These are phyloP conservation scores for Achroia grisella DNA, from an alignment of 1,140 invertebrate genomes.

Conservation along the genomic window DNA sequence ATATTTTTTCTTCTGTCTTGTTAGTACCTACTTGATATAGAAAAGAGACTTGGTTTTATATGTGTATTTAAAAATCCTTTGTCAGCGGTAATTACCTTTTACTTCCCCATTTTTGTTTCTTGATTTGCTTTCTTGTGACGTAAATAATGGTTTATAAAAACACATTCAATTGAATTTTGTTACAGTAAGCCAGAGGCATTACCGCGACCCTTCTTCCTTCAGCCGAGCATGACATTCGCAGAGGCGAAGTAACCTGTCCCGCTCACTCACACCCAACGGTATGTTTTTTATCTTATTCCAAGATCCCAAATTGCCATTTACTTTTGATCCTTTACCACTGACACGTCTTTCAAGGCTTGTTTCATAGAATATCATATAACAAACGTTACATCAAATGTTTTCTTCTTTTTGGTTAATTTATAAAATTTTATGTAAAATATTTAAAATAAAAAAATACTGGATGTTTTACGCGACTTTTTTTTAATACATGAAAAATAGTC, in stretches of 20 bases:
- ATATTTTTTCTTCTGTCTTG: no score
- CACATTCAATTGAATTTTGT: constrained; percentile 14
- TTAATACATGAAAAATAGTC: no score
- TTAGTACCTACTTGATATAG: no score
- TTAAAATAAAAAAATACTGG: background rate
- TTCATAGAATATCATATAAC: background rate
- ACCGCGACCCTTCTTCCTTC: constrained; percentile 47
- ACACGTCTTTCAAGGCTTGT: background rate
- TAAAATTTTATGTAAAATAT: background rate
- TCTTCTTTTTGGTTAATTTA: no score
- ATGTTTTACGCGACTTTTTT: background rate
- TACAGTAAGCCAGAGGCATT: constrained; percentile 56
- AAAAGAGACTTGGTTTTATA: no score
- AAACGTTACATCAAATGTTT: background rate
- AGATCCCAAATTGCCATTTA: background rate
- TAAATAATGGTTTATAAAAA: background rate
- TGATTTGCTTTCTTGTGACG: no score
- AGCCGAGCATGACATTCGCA: constrained; percentile 56
- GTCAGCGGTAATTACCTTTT: no score
- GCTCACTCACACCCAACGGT: constrained; percentile 48
- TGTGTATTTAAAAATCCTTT: no score
- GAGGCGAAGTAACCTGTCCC: constrained; percentile 42
- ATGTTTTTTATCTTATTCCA: constrained; percentile 5
- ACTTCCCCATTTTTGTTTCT: no score
- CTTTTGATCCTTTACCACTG: background rate